These are phyloP conservation scores for Adelognathus sp. DNA, from an alignment of 2,888 invertebrate species.

Conservation along the genomic window DNA sequence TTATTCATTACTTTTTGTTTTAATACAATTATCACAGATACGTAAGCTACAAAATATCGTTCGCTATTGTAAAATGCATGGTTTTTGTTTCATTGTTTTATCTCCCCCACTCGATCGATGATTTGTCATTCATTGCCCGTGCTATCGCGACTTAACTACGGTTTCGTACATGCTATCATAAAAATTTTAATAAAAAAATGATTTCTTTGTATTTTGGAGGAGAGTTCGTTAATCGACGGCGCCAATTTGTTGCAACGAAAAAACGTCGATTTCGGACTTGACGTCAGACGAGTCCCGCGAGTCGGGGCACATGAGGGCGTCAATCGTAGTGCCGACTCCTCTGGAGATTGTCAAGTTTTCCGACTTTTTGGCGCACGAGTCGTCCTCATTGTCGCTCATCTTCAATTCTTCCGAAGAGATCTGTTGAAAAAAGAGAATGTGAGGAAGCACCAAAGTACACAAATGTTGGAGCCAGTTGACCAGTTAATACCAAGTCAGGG, in stretches of 20 bases:
- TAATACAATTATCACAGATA: slow-evolving; percentile 80
- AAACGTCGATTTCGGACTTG: slow-evolving; percentile 65
- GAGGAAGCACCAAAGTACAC: background rate
- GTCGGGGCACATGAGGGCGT: slow-evolving; percentile 65
- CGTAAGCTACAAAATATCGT: slow-evolving; percentile 79
- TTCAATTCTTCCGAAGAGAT: slow-evolving; percentile 62
- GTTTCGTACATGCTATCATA: slow-evolving; percentile 40
- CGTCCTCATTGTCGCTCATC: slow-evolving; percentile 62
- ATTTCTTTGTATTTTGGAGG: slow-evolving; percentile 37
- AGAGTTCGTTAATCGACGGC: slow-evolving; percentile 53
- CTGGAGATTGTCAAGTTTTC: slow-evolving; percentile 64
- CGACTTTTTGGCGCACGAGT: slow-evolving; percentile 60
- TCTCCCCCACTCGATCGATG: slow-evolving; percentile 13
- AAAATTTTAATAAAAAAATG: slow-evolving; percentile 44
- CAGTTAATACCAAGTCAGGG: too few species aligned
- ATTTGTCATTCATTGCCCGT: slow-evolving; percentile 58
- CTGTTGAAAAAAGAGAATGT: slow-evolving; percentile 51
- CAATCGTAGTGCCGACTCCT: slow-evolving; percentile 65
- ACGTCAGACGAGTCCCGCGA: slow-evolving; percentile 63
- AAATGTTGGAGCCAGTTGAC: background rate
- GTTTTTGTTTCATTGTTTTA: slow-evolving; percentile 5
- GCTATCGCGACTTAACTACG: slow-evolving; percentile 50
- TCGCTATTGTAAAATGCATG: slow-evolving; percentile 76
- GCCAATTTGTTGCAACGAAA: slow-evolving; percentile 63
- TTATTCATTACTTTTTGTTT: slow-evolving; percentile 68